These are phyloP conservation scores for Fragum whitleyi DNA, from an alignment of 2,888 invertebrate genomes.

Conservation along the genomic window DNA sequence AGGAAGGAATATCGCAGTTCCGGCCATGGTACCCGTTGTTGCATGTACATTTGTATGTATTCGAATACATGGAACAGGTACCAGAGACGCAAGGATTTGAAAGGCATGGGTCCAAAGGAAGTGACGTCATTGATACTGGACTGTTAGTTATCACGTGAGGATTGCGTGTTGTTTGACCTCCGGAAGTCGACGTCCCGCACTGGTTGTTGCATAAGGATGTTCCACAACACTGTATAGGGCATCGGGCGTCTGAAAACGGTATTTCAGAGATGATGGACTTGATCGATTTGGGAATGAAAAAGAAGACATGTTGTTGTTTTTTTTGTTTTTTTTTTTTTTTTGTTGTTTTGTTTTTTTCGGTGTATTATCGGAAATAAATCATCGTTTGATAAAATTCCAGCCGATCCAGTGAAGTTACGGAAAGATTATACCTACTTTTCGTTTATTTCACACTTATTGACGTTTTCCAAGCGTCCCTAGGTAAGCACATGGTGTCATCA, in stretches of 20 bases:
- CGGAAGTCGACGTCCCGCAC: neutral
- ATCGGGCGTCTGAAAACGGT: neutral
- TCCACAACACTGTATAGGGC: neutral
- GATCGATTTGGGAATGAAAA: no score
- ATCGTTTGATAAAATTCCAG: no score
- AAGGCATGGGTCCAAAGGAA: neutral
- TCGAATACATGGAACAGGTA: constrained; percentile 2
- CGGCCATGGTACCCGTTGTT: neutral
- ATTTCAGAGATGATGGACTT: no score
- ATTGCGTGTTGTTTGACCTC: neutral
- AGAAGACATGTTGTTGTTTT: no score
- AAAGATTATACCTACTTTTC: no score
- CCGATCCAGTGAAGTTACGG: no score
- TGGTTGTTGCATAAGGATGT: neutral
- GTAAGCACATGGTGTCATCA: no score
- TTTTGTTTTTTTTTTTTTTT: no score
- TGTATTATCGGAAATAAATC: no score
- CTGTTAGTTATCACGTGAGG: neutral
- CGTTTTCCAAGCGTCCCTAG: no score
- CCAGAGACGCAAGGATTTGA: constrained; percentile 1
- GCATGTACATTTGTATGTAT: constrained; percentile 4
- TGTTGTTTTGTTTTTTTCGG: no score
- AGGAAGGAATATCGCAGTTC: neutral
- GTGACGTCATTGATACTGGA: neutral
- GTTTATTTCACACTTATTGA: no score